Percentiles rank a stretch among this genome's conserved stretches.
phyloP scores from a whole-genome alignment of 1,140 invertebrate species.

The Oreohelix idahoensis region DNA sequence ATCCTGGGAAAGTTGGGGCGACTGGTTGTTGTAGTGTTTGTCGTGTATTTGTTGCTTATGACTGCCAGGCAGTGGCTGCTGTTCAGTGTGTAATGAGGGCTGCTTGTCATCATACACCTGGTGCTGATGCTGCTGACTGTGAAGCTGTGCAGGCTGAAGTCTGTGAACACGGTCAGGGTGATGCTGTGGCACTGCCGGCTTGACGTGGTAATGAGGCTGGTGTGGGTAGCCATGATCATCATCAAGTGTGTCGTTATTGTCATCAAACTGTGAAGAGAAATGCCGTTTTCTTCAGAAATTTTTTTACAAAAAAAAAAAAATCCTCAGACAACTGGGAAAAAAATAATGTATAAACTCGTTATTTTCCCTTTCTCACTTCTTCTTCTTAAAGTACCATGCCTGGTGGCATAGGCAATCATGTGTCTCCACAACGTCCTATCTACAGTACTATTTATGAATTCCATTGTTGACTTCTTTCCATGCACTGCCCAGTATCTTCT shows the following conservation, averaged over 20 bases:
- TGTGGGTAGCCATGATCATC: background rate
- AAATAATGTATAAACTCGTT: too few species aligned
- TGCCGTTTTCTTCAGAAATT: too few species aligned
- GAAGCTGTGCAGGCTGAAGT: background rate
- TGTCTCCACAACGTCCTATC: too few species aligned
- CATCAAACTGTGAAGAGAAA: conserved; percentile 18
- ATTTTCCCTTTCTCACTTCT: too few species aligned
- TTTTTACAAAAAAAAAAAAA: too few species aligned
- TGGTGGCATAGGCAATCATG: too few species aligned
- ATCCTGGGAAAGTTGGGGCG: background rate
- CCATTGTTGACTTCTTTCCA: too few species aligned
- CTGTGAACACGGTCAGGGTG: background rate
- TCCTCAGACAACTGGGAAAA: too few species aligned
- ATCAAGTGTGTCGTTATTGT: background rate
- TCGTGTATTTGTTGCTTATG: background rate
- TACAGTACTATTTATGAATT: too few species aligned
- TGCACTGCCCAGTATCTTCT: too few species aligned
- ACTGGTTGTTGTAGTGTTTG: background rate
- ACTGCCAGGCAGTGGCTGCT: background rate
- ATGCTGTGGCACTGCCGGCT: background rate
- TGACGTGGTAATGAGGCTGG: background rate
- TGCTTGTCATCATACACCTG: background rate
- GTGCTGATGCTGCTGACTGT: background rate
- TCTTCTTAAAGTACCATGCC: too few species aligned
- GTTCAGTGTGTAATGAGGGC: background rate